A percentile compares a stretch with the other conserved stretches of the same genome.
Evolutionary conservation across 2,113 vertebrate genomes (phyloP).

Genomic region (Tautogolabrus adspersus): DNA sequence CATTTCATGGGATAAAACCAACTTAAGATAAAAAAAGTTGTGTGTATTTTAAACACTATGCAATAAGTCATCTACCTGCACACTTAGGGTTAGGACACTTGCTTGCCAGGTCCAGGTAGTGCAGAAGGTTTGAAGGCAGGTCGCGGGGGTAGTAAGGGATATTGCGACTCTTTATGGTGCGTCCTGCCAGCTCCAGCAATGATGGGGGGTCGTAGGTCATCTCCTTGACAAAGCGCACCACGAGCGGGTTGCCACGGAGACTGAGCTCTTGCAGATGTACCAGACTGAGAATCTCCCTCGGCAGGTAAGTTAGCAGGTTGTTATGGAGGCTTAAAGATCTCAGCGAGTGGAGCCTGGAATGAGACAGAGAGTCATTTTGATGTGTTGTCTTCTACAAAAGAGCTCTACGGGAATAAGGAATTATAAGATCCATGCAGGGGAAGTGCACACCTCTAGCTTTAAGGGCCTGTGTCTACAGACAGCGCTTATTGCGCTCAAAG

Average conservation of each 20-base stretch:
- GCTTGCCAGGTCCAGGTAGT: slow-evolving; percentile 93
- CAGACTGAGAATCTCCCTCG: slow-evolving; percentile 93
- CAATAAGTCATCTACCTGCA: slow-evolving; percentile 83
- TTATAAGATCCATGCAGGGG: too few relatives aligned
- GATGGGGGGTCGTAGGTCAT: slow-evolving; percentile 86
- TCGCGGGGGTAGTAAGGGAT: slow-evolving; percentile 86
- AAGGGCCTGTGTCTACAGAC: too few relatives aligned
- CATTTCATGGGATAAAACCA: too few relatives aligned
- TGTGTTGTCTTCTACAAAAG: background rate
- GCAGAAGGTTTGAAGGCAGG: slow-evolving; percentile 88
- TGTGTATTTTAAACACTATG: too few relatives aligned
- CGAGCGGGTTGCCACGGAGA: slow-evolving; percentile 95
- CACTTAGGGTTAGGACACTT: slow-evolving; percentile 98
- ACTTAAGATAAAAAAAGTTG: too few relatives aligned
- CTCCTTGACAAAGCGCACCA: slow-evolving; percentile 89
- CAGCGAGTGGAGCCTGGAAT: slow-evolving; percentile 90
- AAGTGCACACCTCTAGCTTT: background rate
- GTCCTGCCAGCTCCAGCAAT: slow-evolving; percentile 84
- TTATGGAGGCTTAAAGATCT: slow-evolving; percentile 98
- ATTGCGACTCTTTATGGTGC: slow-evolving; percentile 82
- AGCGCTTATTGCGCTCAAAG: too few relatives aligned
- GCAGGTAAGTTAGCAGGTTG: slow-evolving; percentile 96
- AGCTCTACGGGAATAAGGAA: background rate
- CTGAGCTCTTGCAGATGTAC: slow-evolving; percentile 96
- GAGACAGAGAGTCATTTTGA: background rate